These are phyloP conservation scores for Momotus momota DNA, from an alignment of 2,797 vertebrate species.

Conservation along the genomic window DNA sequence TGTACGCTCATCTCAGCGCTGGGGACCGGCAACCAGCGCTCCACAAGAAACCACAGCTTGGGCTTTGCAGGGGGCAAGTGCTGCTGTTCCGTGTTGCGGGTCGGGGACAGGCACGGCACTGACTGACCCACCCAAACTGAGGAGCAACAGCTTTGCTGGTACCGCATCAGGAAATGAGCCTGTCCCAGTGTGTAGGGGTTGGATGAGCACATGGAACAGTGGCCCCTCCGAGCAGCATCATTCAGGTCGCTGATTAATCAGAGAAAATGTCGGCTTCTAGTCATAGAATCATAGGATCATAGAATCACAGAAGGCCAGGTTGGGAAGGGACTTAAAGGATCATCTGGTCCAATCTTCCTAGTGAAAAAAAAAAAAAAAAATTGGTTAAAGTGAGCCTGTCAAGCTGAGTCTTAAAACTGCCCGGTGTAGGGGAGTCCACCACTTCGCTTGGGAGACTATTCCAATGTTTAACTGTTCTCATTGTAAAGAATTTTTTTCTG, in stretches of 20 bases:
- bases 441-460: no score
- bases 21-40: neutral
- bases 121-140: accelerated
- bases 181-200: accelerated
- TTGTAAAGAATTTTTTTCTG: no score
- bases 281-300: no score
- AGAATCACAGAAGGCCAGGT: no score
- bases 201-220: accelerated
- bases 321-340: no score
- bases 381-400: no score
- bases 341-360: no score
- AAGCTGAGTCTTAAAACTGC: no score
- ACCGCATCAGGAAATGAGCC: accelerated
- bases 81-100: accelerated
- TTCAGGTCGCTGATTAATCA: neutral
- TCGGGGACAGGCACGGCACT: accelerated
- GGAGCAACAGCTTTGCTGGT: accelerated
- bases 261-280: neutral
- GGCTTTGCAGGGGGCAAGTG: neutral
- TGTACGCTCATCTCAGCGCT: neutral
- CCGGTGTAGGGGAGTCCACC: no score
- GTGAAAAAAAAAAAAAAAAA: no score
- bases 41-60: neutral
- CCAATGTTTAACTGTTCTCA: no score
- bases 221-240: accelerated